Evolutionary conservation across 2,797 vertebrate species (phyloP).

Genomic region (Todus mexicanus): DNA sequence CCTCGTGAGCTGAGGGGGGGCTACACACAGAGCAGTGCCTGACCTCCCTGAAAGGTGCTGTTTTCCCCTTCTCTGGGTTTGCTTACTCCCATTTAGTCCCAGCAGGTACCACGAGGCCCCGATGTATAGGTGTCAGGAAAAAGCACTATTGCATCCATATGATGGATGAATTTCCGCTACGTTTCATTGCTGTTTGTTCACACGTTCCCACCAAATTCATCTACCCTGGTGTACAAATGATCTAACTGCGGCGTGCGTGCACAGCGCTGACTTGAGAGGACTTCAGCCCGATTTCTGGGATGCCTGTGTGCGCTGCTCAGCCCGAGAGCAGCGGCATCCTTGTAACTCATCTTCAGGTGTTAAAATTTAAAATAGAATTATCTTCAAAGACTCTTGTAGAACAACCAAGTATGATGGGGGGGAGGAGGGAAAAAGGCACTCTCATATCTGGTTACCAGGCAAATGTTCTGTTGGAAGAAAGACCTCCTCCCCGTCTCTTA

Average conservation of each 20-base stretch:
- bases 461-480: slow-evolving; percentile 27
- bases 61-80: background rate
- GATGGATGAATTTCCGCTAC: rapidly evolving
- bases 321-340: background rate
- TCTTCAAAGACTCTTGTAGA: background rate
- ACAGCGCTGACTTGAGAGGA: rapidly evolving
- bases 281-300: background rate
- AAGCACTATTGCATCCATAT: too few relatives aligned
- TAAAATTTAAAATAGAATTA: slow-evolving; percentile 42
- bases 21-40: background rate
- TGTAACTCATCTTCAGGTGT: background rate
- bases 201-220: background rate
- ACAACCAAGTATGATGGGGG: background rate
- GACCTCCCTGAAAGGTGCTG: background rate
- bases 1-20: background rate
- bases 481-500: background rate
- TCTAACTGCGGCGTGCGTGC: rapidly evolving
- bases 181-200: background rate
- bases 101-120: background rate
- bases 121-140: rapidly evolving
- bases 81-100: rapidly evolving
- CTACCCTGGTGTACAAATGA: background rate
- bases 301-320: background rate
- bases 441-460: slow-evolving; percentile 25
- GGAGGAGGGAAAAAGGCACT: background rate